Base-by-base conservation (phyloP, 2,113 vertebrate species). In the Pelecanus crispus region DNA sequence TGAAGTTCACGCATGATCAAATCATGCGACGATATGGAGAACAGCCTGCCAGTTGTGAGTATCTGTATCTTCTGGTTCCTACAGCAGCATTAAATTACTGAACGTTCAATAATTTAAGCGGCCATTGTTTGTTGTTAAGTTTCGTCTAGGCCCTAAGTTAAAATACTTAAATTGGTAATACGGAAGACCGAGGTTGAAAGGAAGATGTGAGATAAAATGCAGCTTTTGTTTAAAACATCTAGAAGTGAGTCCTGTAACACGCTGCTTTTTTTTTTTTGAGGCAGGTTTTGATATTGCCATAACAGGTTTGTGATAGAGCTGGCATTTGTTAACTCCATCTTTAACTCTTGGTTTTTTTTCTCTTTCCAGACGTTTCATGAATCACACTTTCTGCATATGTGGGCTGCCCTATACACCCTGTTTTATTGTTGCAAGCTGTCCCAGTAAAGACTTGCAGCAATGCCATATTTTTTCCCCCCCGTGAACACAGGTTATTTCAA, bases 1-100 rank as follows among this genome's bases (percentile, higher is more conserved):
- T 99, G 98, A 99, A 99, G 98, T 99, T 99, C 98, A 99, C 99
- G 91, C 99, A 99, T 91, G 99, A 99, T 97, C 99, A 99, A 62
- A 98, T 99, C 97, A 99, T 99, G 99, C 99, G 99, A 98, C 98
- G 99, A 98, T 99, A 99, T 91, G 99, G 99, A 96, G 99, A 99
- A 98, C 99, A 99, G 98, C 99, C 99, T 96, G 99, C 99, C 92
- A 99, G 99, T 98, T 99, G 99, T 99, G 97, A 99, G 99, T 99
- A 97, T 97, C 96, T 86, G 2, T 70, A 40, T 34, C 71, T 72
- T 65, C 26, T 50, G 21, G 6, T 68, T 72, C 40, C 53, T 70
- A 1, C 4, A 63, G n/a, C 55, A 81, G 63, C 56, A 5, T 13
- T 68, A 24, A 29, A 6, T 86, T 74, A 42, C 50, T 18, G 2